Conservation (phyloP, 2,113 vertebrate genomes). For the Rhinolophus sinicus region DNA sequence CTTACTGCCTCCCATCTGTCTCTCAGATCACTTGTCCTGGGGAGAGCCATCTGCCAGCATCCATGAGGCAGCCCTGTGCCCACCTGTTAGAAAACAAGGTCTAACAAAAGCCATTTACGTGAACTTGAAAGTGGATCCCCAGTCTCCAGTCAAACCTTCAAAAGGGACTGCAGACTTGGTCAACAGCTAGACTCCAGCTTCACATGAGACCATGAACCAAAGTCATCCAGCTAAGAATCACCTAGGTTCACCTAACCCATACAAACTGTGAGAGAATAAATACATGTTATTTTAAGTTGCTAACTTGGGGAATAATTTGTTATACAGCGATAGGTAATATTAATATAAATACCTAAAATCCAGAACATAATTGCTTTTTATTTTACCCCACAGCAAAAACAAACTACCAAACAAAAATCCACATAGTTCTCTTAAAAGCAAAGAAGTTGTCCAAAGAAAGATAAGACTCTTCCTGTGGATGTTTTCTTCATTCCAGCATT, state of each 20-base stretch:
- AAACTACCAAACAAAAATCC: not conserved
- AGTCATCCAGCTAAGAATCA: not conserved
- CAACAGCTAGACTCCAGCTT: not conserved
- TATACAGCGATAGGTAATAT: not conserved
- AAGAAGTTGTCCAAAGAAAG: not conserved
- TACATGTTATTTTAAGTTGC: not conserved
- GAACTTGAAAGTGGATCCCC: not conserved
- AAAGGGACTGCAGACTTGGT: not conserved
- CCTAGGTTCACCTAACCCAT: not conserved
- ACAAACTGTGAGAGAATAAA: not conserved
- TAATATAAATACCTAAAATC: not conserved
- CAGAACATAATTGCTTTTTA: not conserved
- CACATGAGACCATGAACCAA: not conserved
- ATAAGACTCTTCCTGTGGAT: not conserved
- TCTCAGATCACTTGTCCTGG: not conserved
- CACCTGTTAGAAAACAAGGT: not conserved
- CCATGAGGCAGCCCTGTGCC: not conserved
- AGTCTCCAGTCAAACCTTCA: not conserved
- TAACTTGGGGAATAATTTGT: not conserved
- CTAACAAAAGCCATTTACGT: not conserved
- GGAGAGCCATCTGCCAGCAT: not conserved
- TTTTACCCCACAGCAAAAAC: not conserved
- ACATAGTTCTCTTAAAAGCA: not conserved
- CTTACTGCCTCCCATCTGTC: accelerated
- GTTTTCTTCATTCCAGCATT: not conserved